These are phyloP conservation scores for Pristionchus pacificus DNA, from an alignment of 1,140 invertebrate species.

Conservation along the genomic window DNA sequence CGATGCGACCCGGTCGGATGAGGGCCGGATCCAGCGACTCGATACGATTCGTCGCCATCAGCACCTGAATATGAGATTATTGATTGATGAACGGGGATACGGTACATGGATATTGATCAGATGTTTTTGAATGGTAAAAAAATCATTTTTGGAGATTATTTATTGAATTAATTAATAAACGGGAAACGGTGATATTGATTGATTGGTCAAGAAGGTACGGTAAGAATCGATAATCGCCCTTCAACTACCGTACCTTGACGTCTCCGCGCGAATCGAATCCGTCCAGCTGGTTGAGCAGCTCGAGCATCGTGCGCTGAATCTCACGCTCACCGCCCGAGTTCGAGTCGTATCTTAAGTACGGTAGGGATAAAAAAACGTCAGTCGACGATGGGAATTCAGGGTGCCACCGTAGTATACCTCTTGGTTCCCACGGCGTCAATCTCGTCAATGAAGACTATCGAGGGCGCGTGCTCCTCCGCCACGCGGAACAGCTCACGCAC, in stretches of 20 bases:
- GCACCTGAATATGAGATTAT: no score
- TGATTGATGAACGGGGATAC: no score
- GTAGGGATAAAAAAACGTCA: no score
- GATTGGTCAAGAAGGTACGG: no score
- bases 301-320: slow-evolving; percentile 99
- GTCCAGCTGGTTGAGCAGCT: slow-evolving; percentile 95
- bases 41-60: slow-evolving; percentile 99
- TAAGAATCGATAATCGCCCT: background rate
- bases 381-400: no score
- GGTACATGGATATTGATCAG: no score
- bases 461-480: slow-evolving; percentile 77
- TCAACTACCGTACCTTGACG: slow-evolving; percentile 71
- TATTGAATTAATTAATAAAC: no score
- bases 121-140: no score
- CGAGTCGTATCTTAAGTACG: slow-evolving; percentile 74
- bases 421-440: slow-evolving; percentile 99
- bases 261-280: slow-evolving; percentile 94
- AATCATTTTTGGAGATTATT: no score
- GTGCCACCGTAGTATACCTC: no score
- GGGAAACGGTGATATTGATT: no score
- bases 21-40: slow-evolving; percentile 97
- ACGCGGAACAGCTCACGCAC: slow-evolving; percentile 95
- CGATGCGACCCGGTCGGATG: slow-evolving; percentile 95
- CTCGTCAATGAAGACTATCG: slow-evolving; percentile 99
- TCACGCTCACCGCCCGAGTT: slow-evolving; percentile 98